These are phyloP conservation scores for Notospermus geniculatus DNA, from an alignment of 1,140 invertebrate species.

Conservation along the genomic window DNA sequence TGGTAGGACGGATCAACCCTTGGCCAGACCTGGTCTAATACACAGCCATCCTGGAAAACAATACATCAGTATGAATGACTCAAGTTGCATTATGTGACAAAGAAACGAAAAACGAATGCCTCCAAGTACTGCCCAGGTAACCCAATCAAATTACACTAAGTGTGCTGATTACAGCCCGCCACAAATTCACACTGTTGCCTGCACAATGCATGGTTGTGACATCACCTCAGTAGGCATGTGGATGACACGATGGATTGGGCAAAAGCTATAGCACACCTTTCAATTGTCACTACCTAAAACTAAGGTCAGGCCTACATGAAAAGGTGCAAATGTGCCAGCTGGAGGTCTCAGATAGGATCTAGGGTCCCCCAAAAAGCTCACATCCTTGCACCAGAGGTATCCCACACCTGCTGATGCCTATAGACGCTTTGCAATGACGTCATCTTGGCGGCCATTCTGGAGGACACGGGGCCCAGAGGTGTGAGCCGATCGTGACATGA, in stretches of 20 bases:
- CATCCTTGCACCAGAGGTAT: constrained; percentile 64
- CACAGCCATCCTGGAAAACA: constrained; percentile 42
- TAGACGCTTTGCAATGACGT: constrained; percentile 16
- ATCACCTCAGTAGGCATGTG: too few relatives aligned
- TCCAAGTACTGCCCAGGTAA: background rate
- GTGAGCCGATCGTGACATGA: too few relatives aligned
- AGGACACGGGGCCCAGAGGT: too few relatives aligned
- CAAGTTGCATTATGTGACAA: constrained; percentile 13
- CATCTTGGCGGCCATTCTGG: too few relatives aligned
- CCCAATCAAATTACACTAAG: too few relatives aligned
- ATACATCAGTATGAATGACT: constrained; percentile 14
- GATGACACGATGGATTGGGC: too few relatives aligned
- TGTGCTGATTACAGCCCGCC: too few relatives aligned
- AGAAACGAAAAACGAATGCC: background rate
- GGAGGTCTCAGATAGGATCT: background rate
- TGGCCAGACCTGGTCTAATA: constrained; percentile 70
- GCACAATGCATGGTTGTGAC: too few relatives aligned
- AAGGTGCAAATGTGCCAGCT: background rate
- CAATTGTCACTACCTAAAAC: too few relatives aligned
- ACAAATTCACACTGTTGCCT: too few relatives aligned
- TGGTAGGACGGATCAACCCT: constrained; percentile 69
- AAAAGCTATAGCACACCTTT: too few relatives aligned
- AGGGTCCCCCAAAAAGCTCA: constrained; percentile 73
- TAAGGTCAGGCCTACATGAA: constrained; percentile 39
- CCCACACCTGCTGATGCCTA: constrained; percentile 36